Evolutionary conservation across 2,113 vertebrate genomes (phyloP).

Genomic region (Castor canadensis): DNA sequence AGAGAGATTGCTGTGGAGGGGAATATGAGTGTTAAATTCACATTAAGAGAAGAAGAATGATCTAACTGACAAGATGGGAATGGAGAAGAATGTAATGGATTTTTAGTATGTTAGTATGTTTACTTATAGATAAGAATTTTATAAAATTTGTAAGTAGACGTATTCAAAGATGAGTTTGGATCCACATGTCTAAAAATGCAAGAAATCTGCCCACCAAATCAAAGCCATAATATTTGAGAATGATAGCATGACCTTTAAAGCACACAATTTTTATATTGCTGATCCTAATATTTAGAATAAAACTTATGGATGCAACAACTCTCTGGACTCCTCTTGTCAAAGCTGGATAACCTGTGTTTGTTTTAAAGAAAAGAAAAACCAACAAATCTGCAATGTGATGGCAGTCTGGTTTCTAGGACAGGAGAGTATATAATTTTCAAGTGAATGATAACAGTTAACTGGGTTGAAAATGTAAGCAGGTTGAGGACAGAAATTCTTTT

Average conservation of each 20-base stretch:
- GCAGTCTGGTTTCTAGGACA: not conserved
- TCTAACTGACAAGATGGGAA: not conserved
- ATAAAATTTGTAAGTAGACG: not conserved
- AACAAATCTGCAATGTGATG: not conserved
- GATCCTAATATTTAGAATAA: not conserved
- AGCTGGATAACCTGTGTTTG: not conserved
- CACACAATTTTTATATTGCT: not conserved
- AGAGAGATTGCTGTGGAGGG: not conserved
- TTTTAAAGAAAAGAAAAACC: not conserved
- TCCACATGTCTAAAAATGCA: not conserved
- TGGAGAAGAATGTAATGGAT: not conserved
- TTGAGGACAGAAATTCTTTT: not conserved
- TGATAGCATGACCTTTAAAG: not conserved
- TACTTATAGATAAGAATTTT: not conserved
- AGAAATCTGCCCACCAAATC: not conserved
- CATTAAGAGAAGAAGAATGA: not conserved
- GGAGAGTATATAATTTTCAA: not conserved
- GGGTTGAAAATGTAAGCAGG: not conserved
- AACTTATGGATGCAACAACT: not conserved
- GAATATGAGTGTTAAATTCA: not conserved
- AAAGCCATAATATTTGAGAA: not conserved
- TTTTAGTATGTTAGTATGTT: not conserved
- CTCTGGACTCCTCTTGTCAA: not conserved
- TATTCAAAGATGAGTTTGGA: not conserved
- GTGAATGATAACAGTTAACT: not conserved